Base-by-base conservation (phyloP, 2,113 vertebrate genomes). In the Cromileptes altivelis region DNA sequence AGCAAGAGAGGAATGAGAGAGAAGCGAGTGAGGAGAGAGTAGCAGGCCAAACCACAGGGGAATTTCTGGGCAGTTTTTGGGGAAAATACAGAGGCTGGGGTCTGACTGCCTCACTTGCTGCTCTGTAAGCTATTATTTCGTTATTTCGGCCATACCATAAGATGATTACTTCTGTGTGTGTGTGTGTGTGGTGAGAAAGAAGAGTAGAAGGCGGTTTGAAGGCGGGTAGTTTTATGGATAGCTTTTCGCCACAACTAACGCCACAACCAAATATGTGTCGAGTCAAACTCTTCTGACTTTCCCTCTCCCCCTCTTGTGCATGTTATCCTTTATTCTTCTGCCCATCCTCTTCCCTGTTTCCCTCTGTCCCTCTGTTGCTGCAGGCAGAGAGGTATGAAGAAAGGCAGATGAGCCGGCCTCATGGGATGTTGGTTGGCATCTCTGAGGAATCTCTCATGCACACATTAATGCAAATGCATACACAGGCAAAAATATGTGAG, bases 61-160 rank as follows among this genome's bases (percentile, higher is more conserved):
- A 85, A 90, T 92, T 90, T 92, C 78, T 91, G 90, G 90, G 72
- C 84, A 81, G 80, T 88, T 86, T 87, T 27, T 37, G 88, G 73
- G 84, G n/a, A 77, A 84, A 90, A 84, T 75, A 55, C 70, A 27
- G 85, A 75, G 78, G 73, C 57, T 23, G 40, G 75, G 87, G 88
- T 92, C 81, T 77, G 80, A 78, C 75, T 69, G 62, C 50, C 79
- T 75, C 55, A 80, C 80, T 76, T 11, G n/a, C 79, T 69, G 79
- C 80, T 86, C 84, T 89, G 84, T 72, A 52, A 89, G 81, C 85
- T 88, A 84, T 92, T 91, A 91, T 85, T 85, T 68, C 1, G 80
- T 84, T 79, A 88, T 86, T 90, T 80, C 2, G 78, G 53, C 18
- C 83, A 73, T 81, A 52, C 79, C 77, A 30, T 67, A 21, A 63